phyloP scores from a whole-genome alignment of 2,888 invertebrate species.

The Schizaphis graminum region DNA sequence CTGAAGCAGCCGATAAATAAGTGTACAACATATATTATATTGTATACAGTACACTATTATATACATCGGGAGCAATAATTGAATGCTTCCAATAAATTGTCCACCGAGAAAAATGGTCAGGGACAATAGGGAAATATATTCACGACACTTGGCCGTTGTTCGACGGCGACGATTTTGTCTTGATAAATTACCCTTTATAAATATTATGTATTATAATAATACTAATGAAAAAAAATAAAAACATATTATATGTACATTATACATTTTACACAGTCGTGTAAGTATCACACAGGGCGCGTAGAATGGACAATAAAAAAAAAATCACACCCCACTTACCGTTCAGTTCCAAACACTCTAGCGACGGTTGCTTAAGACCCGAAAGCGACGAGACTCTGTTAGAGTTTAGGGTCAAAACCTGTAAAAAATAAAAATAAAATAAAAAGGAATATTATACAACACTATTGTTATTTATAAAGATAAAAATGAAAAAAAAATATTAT shows the following conservation, averaged over 20 bases:
- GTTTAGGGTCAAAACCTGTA: slow-evolving; percentile 62
- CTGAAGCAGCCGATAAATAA: background rate
- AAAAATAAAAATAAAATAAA: background rate
- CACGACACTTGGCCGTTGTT: slow-evolving; percentile 41
- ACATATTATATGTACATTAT: background rate
- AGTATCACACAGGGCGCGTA: background rate
- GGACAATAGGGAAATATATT: slow-evolving; percentile 48
- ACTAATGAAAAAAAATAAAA: slow-evolving; percentile 16
- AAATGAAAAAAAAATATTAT: slow-evolving; percentile 45
- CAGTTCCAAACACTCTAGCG: slow-evolving; percentile 49
- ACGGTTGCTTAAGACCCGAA: slow-evolving; percentile 45
- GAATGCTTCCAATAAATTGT: slow-evolving; percentile 56
- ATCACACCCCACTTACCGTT: slow-evolving; percentile 58
- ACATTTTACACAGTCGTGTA: background rate
- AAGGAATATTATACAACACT: background rate
- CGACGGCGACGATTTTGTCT: slow-evolving; percentile 42
- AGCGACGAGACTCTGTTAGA: slow-evolving; percentile 54
- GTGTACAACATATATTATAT: background rate
- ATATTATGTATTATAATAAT: background rate
- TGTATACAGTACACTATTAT: background rate
- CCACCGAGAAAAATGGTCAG: background rate
- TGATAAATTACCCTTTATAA: slow-evolving; percentile 59
- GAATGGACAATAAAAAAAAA: background rate
- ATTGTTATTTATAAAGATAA: slow-evolving; percentile 27
- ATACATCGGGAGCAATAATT: slow-evolving; percentile 24